Percentiles rank a stretch among this genome's conserved stretches.
phyloP scores from a whole-genome alignment of 2,888 invertebrate species.

The Eutolmus rufibarbis region DNA sequence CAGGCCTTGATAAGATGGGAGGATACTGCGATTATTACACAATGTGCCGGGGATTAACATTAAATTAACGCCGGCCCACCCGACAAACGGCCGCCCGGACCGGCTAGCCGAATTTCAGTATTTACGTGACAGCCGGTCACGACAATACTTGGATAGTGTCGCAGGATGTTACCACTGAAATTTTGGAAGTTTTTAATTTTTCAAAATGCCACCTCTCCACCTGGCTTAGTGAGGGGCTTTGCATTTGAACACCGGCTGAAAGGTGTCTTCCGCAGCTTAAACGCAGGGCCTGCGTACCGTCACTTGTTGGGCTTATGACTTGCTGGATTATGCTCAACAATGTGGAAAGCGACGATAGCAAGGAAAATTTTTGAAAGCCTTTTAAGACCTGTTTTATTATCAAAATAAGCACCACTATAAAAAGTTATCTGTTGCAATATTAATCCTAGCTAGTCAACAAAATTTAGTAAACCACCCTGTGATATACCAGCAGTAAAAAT shows the following conservation, averaged over 20 bases:
- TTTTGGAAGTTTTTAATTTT: background rate
- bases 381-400: background rate
- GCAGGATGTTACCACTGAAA: background rate
- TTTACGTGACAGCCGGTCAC: background rate
- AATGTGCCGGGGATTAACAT: slow-evolving; percentile 18
- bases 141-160: background rate
- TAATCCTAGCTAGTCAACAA: background rate
- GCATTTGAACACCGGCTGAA: background rate
- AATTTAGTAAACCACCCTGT: too few relatives aligned
- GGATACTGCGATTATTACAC: slow-evolving; percentile 10
- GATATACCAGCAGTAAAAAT: too few relatives aligned
- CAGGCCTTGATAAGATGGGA: slow-evolving; percentile 8
- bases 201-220: background rate
- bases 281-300: background rate
- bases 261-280: background rate
- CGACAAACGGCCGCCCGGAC: background rate
- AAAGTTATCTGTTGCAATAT: background rate
- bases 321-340: background rate
- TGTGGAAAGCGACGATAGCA: background rate
- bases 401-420: background rate
- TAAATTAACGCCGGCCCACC: background rate
- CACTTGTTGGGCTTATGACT: background rate
- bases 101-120: background rate
- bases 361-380: background rate
- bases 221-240: background rate